These are phyloP conservation scores for Chymomyza fuscimana DNA, from an alignment of 2,888 invertebrate genomes.

Conservation along the genomic window DNA sequence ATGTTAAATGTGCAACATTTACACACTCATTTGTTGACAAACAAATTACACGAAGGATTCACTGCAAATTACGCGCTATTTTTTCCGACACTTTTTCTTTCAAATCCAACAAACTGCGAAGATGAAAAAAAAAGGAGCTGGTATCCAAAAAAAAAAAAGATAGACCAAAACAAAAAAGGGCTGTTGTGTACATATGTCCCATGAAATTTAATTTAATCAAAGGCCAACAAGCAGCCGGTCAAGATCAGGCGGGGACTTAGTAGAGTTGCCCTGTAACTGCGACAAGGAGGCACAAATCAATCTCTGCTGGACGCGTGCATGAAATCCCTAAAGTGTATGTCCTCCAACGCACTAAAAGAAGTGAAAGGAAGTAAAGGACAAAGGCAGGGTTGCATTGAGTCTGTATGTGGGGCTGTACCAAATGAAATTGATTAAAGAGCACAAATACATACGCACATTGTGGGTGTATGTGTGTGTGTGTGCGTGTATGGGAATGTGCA, in stretches of 20 bases:
- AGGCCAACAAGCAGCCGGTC: slow-evolving; percentile 63
- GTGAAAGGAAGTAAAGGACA: slow-evolving; percentile 7
- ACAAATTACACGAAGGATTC: slow-evolving; percentile 70
- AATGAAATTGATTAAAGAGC: slow-evolving; percentile 70
- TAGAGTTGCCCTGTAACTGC: neutral
- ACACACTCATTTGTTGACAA: slow-evolving; percentile 72
- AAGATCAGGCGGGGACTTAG: neutral
- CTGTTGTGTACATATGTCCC: slow-evolving; percentile 70
- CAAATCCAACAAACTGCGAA: slow-evolving; percentile 25
- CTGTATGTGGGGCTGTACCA: slow-evolving; percentile 47
- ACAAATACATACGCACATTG: slow-evolving; percentile 52
- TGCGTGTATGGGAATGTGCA: slow-evolving; percentile 43
- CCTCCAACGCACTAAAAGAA: slow-evolving; percentile 4
- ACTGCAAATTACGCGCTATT: slow-evolving; percentile 66
- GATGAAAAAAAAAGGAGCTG: slow-evolving; percentile 9
- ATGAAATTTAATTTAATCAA: slow-evolving; percentile 78
- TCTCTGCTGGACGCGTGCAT: slow-evolving; percentile 53
- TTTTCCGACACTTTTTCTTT: slow-evolving; percentile 61
- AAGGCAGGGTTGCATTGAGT: slow-evolving; percentile 15
- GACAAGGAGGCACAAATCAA: slow-evolving; percentile 71
- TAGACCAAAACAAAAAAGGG: slow-evolving; percentile 13
- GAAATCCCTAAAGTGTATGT: slow-evolving; percentile 54
- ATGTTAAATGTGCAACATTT: slow-evolving; percentile 67
- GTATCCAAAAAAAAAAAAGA: slow-evolving; percentile 11
- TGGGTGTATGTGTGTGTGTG: slow-evolving; percentile 39